Conservation (phyloP, 2,113 vertebrate genomes). For the Alouatta palliata region DNA sequence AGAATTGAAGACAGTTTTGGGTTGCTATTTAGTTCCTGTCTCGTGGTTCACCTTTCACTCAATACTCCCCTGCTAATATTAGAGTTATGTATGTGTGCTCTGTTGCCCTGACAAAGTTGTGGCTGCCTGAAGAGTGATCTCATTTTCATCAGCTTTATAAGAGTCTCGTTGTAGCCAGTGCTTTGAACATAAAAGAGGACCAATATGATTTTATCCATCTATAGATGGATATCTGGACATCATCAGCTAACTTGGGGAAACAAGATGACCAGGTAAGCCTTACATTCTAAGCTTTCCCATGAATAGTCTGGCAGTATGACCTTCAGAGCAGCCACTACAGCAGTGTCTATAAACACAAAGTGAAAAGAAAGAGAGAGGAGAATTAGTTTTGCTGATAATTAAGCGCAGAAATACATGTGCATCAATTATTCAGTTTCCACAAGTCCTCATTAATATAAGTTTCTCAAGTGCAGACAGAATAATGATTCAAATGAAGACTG, state of each 20-base stretch:
- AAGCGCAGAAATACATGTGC: slow-evolving; percentile 35
- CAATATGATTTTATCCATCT: not conserved
- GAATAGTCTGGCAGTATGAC: not conserved
- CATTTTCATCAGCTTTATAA: not conserved
- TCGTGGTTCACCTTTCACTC: not conserved
- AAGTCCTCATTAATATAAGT: slow-evolving; percentile 38
- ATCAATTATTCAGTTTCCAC: slow-evolving; percentile 69
- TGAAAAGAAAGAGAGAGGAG: slow-evolving; percentile 55
- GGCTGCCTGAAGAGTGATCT: not conserved
- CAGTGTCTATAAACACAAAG: slow-evolving; percentile 30
- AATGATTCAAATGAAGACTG: slow-evolving; percentile 13
- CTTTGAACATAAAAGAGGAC: not conserved
- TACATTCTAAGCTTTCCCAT: not conserved
- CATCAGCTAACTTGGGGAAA: not conserved
- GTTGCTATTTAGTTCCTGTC: not conserved
- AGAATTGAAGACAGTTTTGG: not conserved
- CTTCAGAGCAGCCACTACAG: slow-evolving; percentile 7
- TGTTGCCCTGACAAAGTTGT: not conserved
- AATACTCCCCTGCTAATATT: too few relatives aligned
- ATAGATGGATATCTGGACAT: not conserved
- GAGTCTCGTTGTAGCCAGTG: fast-evolving
- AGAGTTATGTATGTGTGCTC: not conserved
- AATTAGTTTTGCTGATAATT: slow-evolving; percentile 65
- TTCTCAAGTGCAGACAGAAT: slow-evolving; percentile 18
- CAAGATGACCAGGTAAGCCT: not conserved